Evolutionary conservation across 2,888 invertebrate genomes (phyloP), one percentile per base, ranked within the genome.

Genomic region (Platycnemis pennipes): DNA sequence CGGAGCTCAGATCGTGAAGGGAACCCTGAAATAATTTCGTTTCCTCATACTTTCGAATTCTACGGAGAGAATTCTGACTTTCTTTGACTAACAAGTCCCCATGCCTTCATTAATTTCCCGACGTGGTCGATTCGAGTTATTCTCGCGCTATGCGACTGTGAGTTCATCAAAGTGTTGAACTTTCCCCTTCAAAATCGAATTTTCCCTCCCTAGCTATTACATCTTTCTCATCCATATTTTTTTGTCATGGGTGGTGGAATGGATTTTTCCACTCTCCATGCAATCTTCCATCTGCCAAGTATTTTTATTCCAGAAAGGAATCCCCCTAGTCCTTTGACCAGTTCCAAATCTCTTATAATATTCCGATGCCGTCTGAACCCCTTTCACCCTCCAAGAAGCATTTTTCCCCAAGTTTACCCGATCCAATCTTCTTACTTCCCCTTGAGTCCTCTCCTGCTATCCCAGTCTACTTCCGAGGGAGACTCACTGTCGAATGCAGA

Each of bases 281-380:
- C 63, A 63, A 63, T 63, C 63, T 26, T 1, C 63, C n/a, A 63
- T 63, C 63, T n/a, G 26, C 26, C 26, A 8, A 63, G 63, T 63
- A 63, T 63, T 22, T 26, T 63, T 63, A 63, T 63, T 63, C 7
- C 63, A 26, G 22, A 63, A 26, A 8, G 26, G 19, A 63, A 63
- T 3, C 3, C 56, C 56, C n/a, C n/a, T 22, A n/a, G n/a, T n/a
- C 26, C 63, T n/a, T n/a, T n/a, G n/a, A n/a, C 63, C 1, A n/a
- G n/a, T 22, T 63, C 63, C 63, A 63, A 63, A 63, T 63, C 63
- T 63, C n/a, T 63, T 63, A 63, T 63, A 63, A 63, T 63, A 63
- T 63, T 63, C 63, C 63, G n/a, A 26, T 63, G 26, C 63, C n/a
- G 63, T 63, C 63, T 63, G 63, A 63, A 63, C 63, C n/a, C 63